These are phyloP conservation scores for Rhodophaea formosa DNA, from an alignment of 2,888 invertebrate species.

Conservation along the genomic window DNA sequence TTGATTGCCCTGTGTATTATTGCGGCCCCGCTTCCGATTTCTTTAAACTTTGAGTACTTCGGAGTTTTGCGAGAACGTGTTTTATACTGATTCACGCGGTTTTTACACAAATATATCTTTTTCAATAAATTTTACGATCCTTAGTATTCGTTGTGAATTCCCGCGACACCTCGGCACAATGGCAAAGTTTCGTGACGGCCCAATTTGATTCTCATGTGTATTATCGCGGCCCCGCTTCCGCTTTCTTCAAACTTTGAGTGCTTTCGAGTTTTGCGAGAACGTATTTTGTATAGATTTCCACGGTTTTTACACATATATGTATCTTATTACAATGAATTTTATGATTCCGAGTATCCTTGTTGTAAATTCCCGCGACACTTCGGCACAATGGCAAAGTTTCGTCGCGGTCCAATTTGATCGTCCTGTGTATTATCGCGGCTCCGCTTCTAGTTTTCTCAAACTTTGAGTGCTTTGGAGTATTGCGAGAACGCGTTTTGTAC, in stretches of 20 bases:
- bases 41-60: not conserved
- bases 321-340: too few species aligned
- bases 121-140: too few species aligned
- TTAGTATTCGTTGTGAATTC: too few species aligned
- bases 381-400: constrained; percentile 7
- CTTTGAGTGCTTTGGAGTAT: too few species aligned
- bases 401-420: constrained; percentile 5
- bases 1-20: not conserved
- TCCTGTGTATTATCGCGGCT: not conserved
- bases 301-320: too few species aligned
- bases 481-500: not conserved
- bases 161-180: not conserved
- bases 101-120: too few species aligned
- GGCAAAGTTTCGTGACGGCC: constrained; percentile 3
- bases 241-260: too few species aligned
- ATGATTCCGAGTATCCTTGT: too few species aligned
- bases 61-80: too few species aligned
- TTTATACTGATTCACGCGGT: too few species aligned
- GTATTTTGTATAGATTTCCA: not conserved
- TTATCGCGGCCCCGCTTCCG: not conserved
- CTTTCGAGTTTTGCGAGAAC: not conserved
- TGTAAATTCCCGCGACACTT: not conserved
- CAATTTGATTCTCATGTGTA: constrained; percentile 1
- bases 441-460: not conserved
- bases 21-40: not conserved